Conservation (phyloP, 2,888 invertebrate genomes). For the Athalia cordata region DNA sequence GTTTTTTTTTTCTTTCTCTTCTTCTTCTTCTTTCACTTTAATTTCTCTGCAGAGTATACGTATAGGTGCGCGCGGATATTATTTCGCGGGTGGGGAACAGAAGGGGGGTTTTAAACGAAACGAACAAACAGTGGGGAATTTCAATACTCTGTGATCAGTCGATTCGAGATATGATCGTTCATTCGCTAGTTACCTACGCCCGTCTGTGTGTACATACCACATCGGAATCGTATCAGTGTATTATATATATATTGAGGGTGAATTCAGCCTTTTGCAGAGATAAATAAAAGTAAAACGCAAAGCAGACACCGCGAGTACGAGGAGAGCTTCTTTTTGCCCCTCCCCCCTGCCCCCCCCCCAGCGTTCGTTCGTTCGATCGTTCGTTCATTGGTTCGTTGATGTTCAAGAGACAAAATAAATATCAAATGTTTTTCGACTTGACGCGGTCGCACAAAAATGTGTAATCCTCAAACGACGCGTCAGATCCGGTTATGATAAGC, state of each 20-base stretch:
- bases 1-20: neutral
- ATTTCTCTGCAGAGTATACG: too few species aligned
- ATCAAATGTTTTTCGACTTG: constrained; percentile 58
- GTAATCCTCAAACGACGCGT: constrained; percentile 68
- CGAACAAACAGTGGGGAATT: constrained; percentile 15
- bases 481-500: constrained; percentile 46
- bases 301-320: constrained; percentile 53
- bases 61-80: too few species aligned
- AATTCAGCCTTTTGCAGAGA: constrained; percentile 57
- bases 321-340: constrained; percentile 51
- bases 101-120: constrained; percentile 6
- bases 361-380: neutral
- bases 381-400: constrained; percentile 33
- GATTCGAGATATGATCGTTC: constrained; percentile 17
- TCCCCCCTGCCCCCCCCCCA: constrained; percentile 24
- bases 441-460: constrained; percentile 55
- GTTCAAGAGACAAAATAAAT: constrained; percentile 64
- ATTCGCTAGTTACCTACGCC: neutral
- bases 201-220: constrained; percentile 2
- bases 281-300: constrained; percentile 63
- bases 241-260: constrained; percentile 21
- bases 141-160: constrained; percentile 38
- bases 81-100: neutral
- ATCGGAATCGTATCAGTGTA: neutral
- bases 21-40: too few species aligned